These are phyloP conservation scores for Drepana arcuata DNA, from an alignment of 1,140 invertebrate genomes.

Conservation along the genomic window DNA sequence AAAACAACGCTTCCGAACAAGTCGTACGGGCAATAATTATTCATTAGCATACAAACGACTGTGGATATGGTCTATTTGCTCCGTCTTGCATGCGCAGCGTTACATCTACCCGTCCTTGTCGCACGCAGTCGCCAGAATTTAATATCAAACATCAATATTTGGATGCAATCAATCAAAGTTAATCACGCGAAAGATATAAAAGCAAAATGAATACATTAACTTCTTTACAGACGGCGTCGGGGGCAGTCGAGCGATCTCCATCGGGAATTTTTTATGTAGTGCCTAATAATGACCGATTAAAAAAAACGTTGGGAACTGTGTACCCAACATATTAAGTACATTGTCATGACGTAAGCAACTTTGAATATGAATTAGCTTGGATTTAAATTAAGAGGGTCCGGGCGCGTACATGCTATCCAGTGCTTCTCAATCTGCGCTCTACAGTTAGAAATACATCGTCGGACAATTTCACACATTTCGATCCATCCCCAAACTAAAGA, in stretches of 20 bases:
- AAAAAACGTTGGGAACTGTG: constrained; percentile 45
- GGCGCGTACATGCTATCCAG: too few relatives aligned
- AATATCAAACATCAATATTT: constrained; percentile 67
- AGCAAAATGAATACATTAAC: constrained; percentile 66
- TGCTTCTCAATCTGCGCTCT: too few relatives aligned
- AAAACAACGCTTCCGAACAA: constrained; percentile 19
- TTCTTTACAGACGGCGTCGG: constrained; percentile 39
- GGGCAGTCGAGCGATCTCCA: constrained; percentile 33
- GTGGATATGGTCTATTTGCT: constrained; percentile 8
- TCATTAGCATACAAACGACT: constrained; percentile 22
- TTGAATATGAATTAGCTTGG: constrained; percentile 35
- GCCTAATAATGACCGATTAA: constrained; percentile 55
- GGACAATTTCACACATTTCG: too few relatives aligned
- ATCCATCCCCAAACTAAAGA: too few relatives aligned
- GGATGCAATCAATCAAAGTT: constrained; percentile 68
- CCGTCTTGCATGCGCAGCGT: not conserved
- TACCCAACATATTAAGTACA: constrained; percentile 39
- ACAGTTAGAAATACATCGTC: too few relatives aligned
- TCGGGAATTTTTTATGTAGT: constrained; percentile 41
- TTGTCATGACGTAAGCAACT: constrained; percentile 40
- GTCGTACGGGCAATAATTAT: constrained; percentile 15
- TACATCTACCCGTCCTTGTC: constrained; percentile 13
- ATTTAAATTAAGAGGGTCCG: not conserved
- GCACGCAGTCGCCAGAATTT: constrained; percentile 29
- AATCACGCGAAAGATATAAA: constrained; percentile 69